Percentiles rank a stretch among this genome's conserved stretches.
phyloP scores from a whole-genome alignment of 92 coral and sea anemone genomes.

The Anthopleura xanthogrammica region DNA sequence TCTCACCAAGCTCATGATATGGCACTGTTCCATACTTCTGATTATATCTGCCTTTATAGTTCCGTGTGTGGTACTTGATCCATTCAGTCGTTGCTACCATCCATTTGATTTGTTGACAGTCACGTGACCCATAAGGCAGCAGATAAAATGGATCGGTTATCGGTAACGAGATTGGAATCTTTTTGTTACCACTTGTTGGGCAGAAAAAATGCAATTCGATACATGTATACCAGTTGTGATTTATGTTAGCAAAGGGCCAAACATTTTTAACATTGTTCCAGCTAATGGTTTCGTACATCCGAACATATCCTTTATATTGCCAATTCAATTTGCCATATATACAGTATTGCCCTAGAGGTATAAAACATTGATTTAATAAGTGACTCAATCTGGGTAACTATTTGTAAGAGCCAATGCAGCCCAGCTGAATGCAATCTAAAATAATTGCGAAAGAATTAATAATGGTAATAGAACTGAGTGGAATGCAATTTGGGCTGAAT shows the following conservation, averaged over 20 bases:
- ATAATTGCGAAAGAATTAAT: no score
- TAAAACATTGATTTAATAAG: neutral
- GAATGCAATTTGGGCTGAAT: no score
- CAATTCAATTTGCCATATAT: neutral
- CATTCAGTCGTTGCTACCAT: conserved; percentile 10
- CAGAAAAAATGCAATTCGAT: neutral
- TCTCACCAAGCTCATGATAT: neutral
- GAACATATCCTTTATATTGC: neutral
- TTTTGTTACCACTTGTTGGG: neutral
- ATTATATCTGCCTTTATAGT: neutral
- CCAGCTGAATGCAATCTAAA: no score
- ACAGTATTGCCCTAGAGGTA: neutral
- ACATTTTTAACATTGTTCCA: neutral
- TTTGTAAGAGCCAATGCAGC: no score
- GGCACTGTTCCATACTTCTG: neutral
- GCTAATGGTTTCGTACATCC: neutral
- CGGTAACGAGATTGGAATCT: neutral
- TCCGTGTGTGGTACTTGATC: neutral
- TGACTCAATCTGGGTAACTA: no score
- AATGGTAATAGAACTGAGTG: no score
- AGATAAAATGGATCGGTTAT: conserved; percentile 36
- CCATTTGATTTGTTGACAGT: conserved; percentile 72
- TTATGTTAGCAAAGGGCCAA: neutral
- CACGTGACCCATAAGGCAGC: conserved; percentile 50
- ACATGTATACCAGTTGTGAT: accelerated